A percentile compares a stretch with the other conserved stretches of the same genome.
Evolutionary conservation across 2,113 vertebrate genomes (phyloP).

Genomic region (Tretioscincus oriximinensis): DNA sequence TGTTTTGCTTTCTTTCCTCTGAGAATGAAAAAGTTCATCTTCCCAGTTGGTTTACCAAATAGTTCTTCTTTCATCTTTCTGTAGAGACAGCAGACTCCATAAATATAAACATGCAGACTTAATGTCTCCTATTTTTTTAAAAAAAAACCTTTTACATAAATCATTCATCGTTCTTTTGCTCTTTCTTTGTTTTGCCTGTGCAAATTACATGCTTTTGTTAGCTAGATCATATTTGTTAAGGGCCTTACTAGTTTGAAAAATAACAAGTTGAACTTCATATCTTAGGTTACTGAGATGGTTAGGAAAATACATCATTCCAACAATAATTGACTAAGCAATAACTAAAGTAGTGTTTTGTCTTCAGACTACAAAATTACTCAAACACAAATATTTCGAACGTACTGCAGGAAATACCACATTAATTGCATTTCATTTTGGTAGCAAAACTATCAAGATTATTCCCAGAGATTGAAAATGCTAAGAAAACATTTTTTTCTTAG

Average conservation of each 20-base stretch:
- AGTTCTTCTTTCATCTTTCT: not conserved
- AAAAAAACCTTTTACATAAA: not conserved
- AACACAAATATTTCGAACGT: not conserved
- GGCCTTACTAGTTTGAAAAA: not conserved
- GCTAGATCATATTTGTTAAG: not conserved
- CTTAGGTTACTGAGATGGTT: not conserved
- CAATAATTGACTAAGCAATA: not conserved
- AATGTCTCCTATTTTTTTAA: not conserved
- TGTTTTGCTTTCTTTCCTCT: not conserved
- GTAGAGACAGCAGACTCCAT: not conserved
- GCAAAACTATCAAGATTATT: not conserved
- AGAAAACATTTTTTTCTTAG: not conserved
- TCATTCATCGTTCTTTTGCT: not conserved
- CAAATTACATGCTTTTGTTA: not conserved
- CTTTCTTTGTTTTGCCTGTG: not conserved
- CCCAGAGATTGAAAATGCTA: not conserved
- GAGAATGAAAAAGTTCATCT: not conserved
- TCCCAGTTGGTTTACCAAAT: not conserved
- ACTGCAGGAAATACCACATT: not conserved
- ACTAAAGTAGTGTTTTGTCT: not conserved
- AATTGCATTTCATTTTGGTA: not conserved
- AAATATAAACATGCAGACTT: not conserved
- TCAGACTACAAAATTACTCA: not conserved
- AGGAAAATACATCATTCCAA: not conserved
- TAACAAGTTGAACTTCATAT: not conserved